These are phyloP conservation scores for Oryzias curvinotus DNA, from an alignment of 2,113 vertebrate species.

Conservation along the genomic window DNA sequence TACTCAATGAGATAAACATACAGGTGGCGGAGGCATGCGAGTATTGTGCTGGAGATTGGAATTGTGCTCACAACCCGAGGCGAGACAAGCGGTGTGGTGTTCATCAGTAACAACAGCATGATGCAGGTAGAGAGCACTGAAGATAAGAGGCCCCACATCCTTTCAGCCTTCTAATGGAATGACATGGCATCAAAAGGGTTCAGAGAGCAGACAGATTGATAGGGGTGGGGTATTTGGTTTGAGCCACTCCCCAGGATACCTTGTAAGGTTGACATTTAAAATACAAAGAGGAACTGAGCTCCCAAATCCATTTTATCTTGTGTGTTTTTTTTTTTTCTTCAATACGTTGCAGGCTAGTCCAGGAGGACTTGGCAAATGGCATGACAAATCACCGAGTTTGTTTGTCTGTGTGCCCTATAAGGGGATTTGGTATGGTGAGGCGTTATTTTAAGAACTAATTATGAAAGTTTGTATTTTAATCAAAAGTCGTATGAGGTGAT, in stretches of 20 bases:
- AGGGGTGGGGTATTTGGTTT: slow-evolving; percentile 38
- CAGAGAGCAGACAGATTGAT: slow-evolving; percentile 37
- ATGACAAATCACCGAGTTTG: slow-evolving; percentile 1
- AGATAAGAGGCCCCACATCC: slow-evolving; percentile 46
- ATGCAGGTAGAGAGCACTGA: slow-evolving; percentile 13
- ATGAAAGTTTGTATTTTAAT: slow-evolving; percentile 30
- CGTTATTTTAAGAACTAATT: slow-evolving; percentile 22
- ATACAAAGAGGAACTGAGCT: slow-evolving; percentile 39
- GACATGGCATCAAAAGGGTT: slow-evolving; percentile 51
- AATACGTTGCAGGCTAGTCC: slow-evolving; percentile 33
- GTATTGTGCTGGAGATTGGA: background rate
- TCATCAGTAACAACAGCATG: slow-evolving; percentile 6
- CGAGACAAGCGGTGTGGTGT: slow-evolving; percentile 12
- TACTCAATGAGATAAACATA: slow-evolving; percentile 12
- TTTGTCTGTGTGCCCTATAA: slow-evolving; percentile 12
- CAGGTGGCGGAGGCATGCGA: background rate
- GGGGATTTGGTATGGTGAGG: slow-evolving; percentile 17
- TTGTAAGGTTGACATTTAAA: slow-evolving; percentile 62
- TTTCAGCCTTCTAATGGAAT: slow-evolving; percentile 60
- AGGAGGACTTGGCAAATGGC: slow-evolving; percentile 31
- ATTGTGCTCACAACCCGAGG: slow-evolving; percentile 2
- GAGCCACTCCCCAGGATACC: slow-evolving; percentile 45
- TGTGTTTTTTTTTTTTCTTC: slow-evolving; percentile 15
- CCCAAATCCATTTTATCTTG: slow-evolving; percentile 41
- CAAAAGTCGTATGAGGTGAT: slow-evolving; percentile 42